Evolutionary conservation across 2,797 vertebrate species (phyloP).

Genomic region (Sebastolobus altivelis): DNA sequence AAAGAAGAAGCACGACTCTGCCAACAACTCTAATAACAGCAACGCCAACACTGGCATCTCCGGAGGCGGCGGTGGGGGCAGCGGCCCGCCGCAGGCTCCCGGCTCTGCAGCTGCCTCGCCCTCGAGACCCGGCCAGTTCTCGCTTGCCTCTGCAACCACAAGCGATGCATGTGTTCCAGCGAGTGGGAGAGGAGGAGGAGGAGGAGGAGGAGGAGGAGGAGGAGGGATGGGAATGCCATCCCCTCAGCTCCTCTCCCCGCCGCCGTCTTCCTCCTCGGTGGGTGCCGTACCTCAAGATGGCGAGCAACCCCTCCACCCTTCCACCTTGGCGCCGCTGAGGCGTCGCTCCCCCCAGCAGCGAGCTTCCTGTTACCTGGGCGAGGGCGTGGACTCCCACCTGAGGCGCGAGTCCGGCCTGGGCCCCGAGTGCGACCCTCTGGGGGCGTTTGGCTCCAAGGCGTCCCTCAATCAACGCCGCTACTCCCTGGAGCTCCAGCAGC

Average conservation of each 20-base stretch:
- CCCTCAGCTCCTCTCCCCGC: slow-evolving; percentile 70
- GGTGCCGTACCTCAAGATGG: slow-evolving; percentile 75
- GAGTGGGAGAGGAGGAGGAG: slow-evolving; percentile 63
- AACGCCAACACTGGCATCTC: slow-evolving; percentile 79
- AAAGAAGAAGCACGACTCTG: slow-evolving; percentile 86
- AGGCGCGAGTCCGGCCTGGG: slow-evolving; percentile 77
- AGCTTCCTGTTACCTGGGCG: slow-evolving; percentile 81
- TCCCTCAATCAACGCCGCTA: slow-evolving; percentile 84
- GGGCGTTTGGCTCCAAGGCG: slow-evolving; percentile 71
- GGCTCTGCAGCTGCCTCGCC: slow-evolving; percentile 73
- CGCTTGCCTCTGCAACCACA: slow-evolving; percentile 73
- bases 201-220: slow-evolving; percentile 59
- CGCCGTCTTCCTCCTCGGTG: slow-evolving; percentile 57
- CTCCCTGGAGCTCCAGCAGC: slow-evolving; percentile 87
- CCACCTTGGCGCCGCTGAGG: slow-evolving; percentile 81
- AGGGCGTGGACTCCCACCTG: slow-evolving; percentile 77
- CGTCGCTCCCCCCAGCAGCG: slow-evolving; percentile 84
- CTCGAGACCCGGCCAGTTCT: slow-evolving; percentile 78
- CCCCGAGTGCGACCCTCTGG: slow-evolving; percentile 74
- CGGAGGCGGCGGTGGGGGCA: slow-evolving; percentile 47
- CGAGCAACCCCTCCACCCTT: slow-evolving; percentile 76
- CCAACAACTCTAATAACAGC: slow-evolving; percentile 87
- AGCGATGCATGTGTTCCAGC: slow-evolving; percentile 72
- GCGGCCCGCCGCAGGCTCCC: slow-evolving; percentile 62
- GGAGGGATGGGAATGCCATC: slow-evolving; percentile 67